Percentiles rank a stretch among this genome's conserved stretches.
These are phyloP conservation scores for Hemicrepidius hirtus DNA, from an alignment of 2,888 invertebrate species.

Conservation along the genomic window DNA sequence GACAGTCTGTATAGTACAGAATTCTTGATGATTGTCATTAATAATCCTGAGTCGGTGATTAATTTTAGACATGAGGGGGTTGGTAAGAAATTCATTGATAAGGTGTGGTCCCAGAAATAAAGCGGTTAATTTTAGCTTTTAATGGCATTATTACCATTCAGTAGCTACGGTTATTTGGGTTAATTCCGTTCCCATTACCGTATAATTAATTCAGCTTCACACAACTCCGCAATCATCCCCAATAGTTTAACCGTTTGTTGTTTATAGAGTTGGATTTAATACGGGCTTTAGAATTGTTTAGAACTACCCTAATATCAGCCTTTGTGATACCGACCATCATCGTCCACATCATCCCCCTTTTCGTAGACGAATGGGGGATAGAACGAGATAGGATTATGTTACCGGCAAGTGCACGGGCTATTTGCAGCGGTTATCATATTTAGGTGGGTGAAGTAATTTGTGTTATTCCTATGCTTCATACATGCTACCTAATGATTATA, in stretches of 20 bases:
- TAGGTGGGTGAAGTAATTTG: constrained; percentile 60
- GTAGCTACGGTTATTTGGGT: constrained; percentile 39
- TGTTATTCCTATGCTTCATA: constrained; percentile 60
- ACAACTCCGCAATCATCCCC: constrained; percentile 46
- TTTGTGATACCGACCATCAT: constrained; percentile 28
- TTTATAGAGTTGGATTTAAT: constrained; percentile 47
- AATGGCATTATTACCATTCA: constrained; percentile 31
- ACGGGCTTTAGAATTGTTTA: constrained; percentile 43
- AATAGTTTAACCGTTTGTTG: constrained; percentile 48
- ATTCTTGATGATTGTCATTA: too few relatives aligned
- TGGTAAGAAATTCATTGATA: background rate
- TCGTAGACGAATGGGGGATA: constrained; percentile 7
- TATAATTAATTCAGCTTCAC: constrained; percentile 47
- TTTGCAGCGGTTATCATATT: constrained; percentile 48
- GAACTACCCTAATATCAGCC: constrained; percentile 41
- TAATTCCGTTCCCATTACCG: constrained; percentile 41
- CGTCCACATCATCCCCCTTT: constrained; percentile 24
- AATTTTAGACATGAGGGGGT: too few relatives aligned
- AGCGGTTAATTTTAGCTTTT: constrained; percentile 28
- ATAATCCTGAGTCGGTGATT: too few relatives aligned
- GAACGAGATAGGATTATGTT: constrained; percentile 37
- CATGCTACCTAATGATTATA: constrained; percentile 63
- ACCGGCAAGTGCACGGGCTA: constrained; percentile 45
- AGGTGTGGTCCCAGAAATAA: constrained; percentile 27
- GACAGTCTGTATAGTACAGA: too few relatives aligned